These are phyloP conservation scores for Otus scops DNA, from an alignment of 2,797 vertebrate genomes.

Conservation along the genomic window DNA sequence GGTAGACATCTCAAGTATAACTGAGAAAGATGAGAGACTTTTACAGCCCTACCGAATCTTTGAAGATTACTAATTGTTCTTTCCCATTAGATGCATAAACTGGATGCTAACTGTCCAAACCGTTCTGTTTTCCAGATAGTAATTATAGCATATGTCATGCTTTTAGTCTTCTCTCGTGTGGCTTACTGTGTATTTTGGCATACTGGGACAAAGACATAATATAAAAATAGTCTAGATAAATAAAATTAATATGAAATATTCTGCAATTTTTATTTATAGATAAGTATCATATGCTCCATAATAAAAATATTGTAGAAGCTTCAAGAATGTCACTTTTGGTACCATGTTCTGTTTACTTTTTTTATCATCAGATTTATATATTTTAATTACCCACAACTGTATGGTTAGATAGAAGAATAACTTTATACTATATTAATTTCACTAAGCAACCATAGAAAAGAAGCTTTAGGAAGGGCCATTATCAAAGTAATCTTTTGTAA, in stretches of 20 bases:
- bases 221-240: background rate
- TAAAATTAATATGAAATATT: background rate
- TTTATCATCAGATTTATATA: background rate
- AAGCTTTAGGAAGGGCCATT: background rate
- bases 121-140: background rate
- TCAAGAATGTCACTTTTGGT: background rate
- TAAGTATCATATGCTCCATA: background rate
- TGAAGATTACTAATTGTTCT: background rate
- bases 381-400: background rate
- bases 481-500: background rate
- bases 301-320: background rate
- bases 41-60: background rate
- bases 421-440: background rate
- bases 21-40: background rate
- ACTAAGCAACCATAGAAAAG: background rate
- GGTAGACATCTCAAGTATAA: background rate
- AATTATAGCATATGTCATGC: background rate
- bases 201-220: background rate
- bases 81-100: background rate
- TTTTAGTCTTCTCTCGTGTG: background rate
- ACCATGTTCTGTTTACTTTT: background rate
- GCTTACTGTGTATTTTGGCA: background rate
- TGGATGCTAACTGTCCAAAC: background rate
- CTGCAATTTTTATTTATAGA: background rate
- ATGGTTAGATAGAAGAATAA: background rate